Base-by-base conservation (phyloP, 2,113 vertebrate species). In the Emydura subglobosa region DNA sequence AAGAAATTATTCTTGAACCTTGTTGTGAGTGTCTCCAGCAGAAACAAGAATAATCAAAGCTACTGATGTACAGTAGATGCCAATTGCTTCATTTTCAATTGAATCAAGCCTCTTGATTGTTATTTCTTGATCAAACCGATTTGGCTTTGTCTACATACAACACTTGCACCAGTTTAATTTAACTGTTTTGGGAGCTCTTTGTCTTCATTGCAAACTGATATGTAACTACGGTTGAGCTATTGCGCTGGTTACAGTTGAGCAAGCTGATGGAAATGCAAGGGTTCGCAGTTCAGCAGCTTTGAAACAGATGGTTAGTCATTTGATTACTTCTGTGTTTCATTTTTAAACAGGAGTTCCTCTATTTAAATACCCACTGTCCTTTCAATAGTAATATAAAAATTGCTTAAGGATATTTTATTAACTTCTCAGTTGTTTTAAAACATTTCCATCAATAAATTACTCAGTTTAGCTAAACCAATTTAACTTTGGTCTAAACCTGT, bases 271-370 rank as follows among this genome's bases (percentile, higher is more conserved):
- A 92, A 95, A 86, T 93, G 85, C 92, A 95, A 90, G 91, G 95
- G 83, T 89, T 95, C 4, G 0, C 91, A 91, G 87, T 85, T 94
- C 87, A 88, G 57, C 74, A 86, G 94, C 92, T 95, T 95, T 93
- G 96, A 94, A 96, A 96, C 74, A 92, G 90, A 93, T 94, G 93
- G 87, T 72, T 84, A 74, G 65, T 87, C 94, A 91, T 85, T 94
- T 1, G 1, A 24, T 89, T 92, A 96, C 97, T 97, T 97, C 96
- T 94, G 91, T 84, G 83, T 97, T 97, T 93, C 89, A 83, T 94
- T 97, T 97, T 96, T 96, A 96, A 94, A 83, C 82, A 54, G 34
- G 50, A 97, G 92, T 96, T 96, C 95, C 95, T 93, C 85, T 96
- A 88, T 95, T 96, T 88, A 92, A 79, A 86, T 72, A 79, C 61